These are phyloP conservation scores for Temnothorax longispinosus DNA, from an alignment of 1,140 invertebrate species.

Conservation along the genomic window DNA sequence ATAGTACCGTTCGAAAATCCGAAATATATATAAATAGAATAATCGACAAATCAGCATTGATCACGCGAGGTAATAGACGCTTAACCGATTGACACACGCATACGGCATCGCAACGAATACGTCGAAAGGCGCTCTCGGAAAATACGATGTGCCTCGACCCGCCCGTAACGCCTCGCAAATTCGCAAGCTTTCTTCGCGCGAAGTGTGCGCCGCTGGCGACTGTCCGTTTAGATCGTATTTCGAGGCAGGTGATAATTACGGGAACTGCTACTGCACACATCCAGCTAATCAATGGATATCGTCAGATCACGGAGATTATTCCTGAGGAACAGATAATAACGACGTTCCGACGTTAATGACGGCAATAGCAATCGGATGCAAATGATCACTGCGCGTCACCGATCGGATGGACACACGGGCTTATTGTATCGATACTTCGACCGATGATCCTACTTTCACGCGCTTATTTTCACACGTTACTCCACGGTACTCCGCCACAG, in stretches of 20 bases:
- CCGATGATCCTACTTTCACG: conserved; percentile 8
- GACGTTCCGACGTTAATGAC: conserved; percentile 56
- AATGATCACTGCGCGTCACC: conserved; percentile 5
- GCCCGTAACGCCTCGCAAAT: conserved; percentile 46
- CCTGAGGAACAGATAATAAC: conserved; percentile 63
- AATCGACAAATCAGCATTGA: conserved; percentile 41
- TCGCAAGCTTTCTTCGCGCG: conserved; percentile 12
- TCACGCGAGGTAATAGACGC: conserved; percentile 21
- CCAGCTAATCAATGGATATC: conserved; percentile 62
- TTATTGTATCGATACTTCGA: conserved; percentile 61
- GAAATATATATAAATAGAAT: neutral
- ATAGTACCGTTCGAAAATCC: conserved; percentile 5
- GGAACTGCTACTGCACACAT: conserved; percentile 59
- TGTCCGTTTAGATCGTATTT: conserved; percentile 46
- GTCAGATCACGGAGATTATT: conserved; percentile 41
- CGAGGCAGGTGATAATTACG: conserved; percentile 59
- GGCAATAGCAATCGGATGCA: conserved; percentile 47
- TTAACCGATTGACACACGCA: conserved; percentile 14
- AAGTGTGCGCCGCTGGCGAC: neutral
- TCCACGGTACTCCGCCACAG: conserved; percentile 24
- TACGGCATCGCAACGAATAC: conserved; percentile 55
- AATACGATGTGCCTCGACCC: conserved; percentile 46
- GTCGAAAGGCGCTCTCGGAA: conserved; percentile 48
- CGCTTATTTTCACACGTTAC: neutral
- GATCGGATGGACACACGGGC: conserved; percentile 59